Evolutionary conservation across 2,888 invertebrate genomes (phyloP), one percentile per base, ranked within the genome.

Genomic region (Lampropteryx suffumata): DNA sequence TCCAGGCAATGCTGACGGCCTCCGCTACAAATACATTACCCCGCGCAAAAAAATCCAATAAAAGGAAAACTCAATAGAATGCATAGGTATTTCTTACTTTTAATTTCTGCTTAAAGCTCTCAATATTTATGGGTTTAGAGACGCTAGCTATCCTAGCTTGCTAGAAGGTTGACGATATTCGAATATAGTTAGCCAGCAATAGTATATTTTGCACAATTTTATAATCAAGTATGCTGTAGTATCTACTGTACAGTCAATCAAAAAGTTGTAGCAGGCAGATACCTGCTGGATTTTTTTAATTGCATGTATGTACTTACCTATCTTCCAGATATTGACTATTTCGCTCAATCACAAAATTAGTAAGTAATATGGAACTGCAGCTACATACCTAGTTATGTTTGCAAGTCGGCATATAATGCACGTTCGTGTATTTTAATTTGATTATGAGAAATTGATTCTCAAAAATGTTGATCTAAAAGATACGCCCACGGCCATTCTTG

Each of bases 21-120:
- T 93, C 92, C 81, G 94, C 94, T 75, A 95, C 95, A 65, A 91
- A 53, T 53, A 53, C 53, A 35, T 53, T 95, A 65, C 95, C 95
- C 64, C 92, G 94, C 79, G 92, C 92, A 89, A 94, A 94, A 91
- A 94, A 94, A 84, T 82, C 93, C 57, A 92, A 90, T 78, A 95
- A 94, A 91, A 93, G 94, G 91, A 94, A 94, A 91, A 92, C 89
- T 46, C 88, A 88, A 73, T 89, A 61, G 55, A 46, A 33, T 41
- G 47, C 44, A 52, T 57, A 52, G 36, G 53, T 60, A 61, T 52
- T 10, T 32, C 24, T 32, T 47, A 42, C 11, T 34, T 30, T 21
- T 13, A 9, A 14, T 10, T 44, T 42, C 37, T 28, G 49, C 48
- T 39, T 42, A 33, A 35, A 42, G 39, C 34, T 52, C 43, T 43